Percentiles rank a stretch among this genome's conserved stretches.
phyloP scores from a whole-genome alignment of 2,113 vertebrate genomes.

The Apodemus speciosus region DNA sequence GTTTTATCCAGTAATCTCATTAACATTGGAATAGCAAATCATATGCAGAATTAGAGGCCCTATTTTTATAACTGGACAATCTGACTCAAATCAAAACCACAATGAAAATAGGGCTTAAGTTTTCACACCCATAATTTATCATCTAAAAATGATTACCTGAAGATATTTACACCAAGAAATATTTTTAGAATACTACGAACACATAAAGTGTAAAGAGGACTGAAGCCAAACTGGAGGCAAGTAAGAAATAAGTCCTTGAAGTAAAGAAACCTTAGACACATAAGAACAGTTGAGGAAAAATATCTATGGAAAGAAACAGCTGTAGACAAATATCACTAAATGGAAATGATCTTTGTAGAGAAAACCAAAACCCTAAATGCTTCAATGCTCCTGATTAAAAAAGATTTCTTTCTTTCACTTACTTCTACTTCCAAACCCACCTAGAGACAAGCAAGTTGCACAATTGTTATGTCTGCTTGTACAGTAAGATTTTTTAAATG shows the following conservation, averaged over 20 bases:
- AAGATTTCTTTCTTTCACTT: conserved; percentile 1
- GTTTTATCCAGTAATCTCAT: neutral
- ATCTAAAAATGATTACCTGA: conserved; percentile 55
- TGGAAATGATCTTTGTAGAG: neutral
- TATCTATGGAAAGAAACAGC: neutral
- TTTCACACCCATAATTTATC: conserved; percentile 35
- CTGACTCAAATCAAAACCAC: neutral
- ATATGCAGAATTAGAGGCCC: neutral
- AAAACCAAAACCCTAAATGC: conserved; percentile 33
- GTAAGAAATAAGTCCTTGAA: neutral
- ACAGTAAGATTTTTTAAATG: neutral
- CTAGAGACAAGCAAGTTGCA: neutral
- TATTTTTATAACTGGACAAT: neutral
- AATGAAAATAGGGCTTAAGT: conserved; percentile 3
- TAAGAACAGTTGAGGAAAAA: neutral
- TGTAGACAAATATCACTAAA: neutral
- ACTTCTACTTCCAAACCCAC: conserved; percentile 14
- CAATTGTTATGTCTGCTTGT: neutral
- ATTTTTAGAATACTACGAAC: conserved; percentile 45
- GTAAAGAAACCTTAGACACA: neutral
- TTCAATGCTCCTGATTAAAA: neutral
- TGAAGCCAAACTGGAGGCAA: neutral
- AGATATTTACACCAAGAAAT: conserved; percentile 1
- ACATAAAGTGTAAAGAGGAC: conserved; percentile 5
- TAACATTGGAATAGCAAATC: neutral